Conservation (phyloP, 1,140 invertebrate species). For the Meteorus sp. region DNA sequence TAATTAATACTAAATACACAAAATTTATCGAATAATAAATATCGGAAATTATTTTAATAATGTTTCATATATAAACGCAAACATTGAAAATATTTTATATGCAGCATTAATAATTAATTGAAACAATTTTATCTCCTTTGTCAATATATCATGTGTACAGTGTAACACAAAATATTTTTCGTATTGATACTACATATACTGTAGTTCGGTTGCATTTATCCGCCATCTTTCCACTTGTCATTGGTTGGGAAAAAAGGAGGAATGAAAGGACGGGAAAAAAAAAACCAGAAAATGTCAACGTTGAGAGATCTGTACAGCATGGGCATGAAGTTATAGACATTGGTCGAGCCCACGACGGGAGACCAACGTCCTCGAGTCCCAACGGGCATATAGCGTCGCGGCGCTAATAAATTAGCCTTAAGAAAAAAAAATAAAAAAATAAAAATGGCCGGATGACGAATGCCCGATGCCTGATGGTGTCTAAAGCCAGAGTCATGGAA, state of each 20-base stretch:
- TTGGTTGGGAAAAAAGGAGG: too few species aligned
- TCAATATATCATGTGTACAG: background rate
- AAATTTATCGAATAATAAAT: too few species aligned
- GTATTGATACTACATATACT: background rate
- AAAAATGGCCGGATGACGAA: slow-evolving; percentile 54
- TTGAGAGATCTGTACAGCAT: slow-evolving; percentile 19
- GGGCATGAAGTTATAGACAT: slow-evolving; percentile 5
- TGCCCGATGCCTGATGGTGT: slow-evolving; percentile 50
- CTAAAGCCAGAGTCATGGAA: slow-evolving; percentile 31
- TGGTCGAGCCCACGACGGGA: slow-evolving; percentile 23
- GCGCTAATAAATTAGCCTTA: slow-evolving; percentile 54
- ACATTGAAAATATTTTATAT: too few species aligned
- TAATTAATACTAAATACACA: too few species aligned
- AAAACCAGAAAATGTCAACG: slow-evolving; percentile 19
- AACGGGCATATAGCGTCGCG: slow-evolving; percentile 38
- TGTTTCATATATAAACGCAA: too few species aligned
- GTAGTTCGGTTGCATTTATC: too few species aligned
- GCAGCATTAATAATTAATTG: too few species aligned
- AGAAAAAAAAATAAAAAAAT: too few species aligned
- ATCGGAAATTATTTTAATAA: too few species aligned
- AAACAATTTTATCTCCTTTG: too few species aligned
- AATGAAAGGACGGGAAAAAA: too few species aligned
- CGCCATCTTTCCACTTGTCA: slow-evolving; percentile 9
- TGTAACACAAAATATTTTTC: slow-evolving; percentile 3
- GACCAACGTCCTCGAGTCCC: slow-evolving; percentile 24